These are phyloP conservation scores for Eristalis arbustorum DNA, from an alignment of 2,888 invertebrate species.

Conservation along the genomic window DNA sequence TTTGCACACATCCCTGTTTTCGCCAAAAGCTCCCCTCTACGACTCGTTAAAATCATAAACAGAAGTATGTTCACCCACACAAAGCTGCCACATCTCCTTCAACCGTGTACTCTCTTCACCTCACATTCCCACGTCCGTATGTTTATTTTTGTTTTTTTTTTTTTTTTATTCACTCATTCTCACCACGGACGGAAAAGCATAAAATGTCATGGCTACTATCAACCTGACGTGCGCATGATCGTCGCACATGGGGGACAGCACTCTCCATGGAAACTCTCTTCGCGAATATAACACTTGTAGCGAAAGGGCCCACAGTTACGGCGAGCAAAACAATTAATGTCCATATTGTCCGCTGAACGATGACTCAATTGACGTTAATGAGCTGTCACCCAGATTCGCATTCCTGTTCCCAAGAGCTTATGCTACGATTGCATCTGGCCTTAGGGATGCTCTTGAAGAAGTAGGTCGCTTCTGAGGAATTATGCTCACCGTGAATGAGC, in stretches of 20 bases:
- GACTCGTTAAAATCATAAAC: not conserved
- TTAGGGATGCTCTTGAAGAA: not conserved
- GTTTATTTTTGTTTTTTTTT: not conserved
- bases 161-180: not conserved
- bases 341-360: slow-evolving; percentile 28
- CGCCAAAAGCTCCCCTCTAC: not conserved
- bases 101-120: not conserved
- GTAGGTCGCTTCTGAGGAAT: slow-evolving; percentile 4
- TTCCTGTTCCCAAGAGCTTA: not conserved
- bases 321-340: slow-evolving; percentile 33
- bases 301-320: slow-evolving; percentile 7
- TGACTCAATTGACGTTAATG: slow-evolving; percentile 44
- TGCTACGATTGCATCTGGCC: not conserved
- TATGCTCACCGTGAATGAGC: not conserved
- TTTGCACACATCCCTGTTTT: not conserved
- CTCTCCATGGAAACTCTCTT: slow-evolving; percentile 5
- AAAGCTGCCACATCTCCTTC: not conserved
- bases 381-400: slow-evolving; percentile 42
- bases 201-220: slow-evolving; percentile 8
- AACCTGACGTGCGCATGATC: slow-evolving; percentile 21
- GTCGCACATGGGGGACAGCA: not conserved
- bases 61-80: not conserved
- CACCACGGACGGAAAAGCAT: not conserved
- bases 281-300: slow-evolving; percentile 24
- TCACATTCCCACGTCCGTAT: not conserved